Base-by-base conservation (phyloP, 1,140 invertebrate species). In the Philaenus spumarius region DNA sequence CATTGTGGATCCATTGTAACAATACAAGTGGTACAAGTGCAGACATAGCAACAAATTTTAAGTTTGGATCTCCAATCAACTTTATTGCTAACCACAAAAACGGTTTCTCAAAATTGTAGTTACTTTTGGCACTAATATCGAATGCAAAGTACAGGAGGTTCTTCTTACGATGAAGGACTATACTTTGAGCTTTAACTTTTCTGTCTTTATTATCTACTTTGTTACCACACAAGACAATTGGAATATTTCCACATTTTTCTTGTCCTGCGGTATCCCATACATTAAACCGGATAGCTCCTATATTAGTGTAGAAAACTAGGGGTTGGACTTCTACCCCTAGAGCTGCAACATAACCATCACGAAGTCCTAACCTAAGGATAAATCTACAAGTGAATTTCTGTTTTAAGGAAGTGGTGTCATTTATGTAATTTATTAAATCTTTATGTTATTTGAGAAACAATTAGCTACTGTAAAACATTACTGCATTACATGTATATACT, bases 101-200 rank as follows among this genome's bases (percentile, higher is more conserved):
- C 39, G 97, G 97, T 76, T 99, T 99, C 72, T 99, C 97, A 72
- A 99, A 99, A 77, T 99, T 99, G 82, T 99, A 99, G 76, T 99
- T 99, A 69, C 93, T 96, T 74, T 99, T 99, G 12, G 97, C 97
- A 72, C 94, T 97, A 73, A 99, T 98, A 71, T 99, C 97, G 70
- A 99, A 99, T 98, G 78, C 42, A 85, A 83, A 99, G 82, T 99
- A 99, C 93, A 98, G 96, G 56, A 99, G 79, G 74, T 99, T 99
- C 84, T 99, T 99, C 83, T 99, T 99, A 66, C 97, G 84, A 73
- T 99, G 97, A 74, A 99, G 99, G 5, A 97, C 93, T 70, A 99
- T 99, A 66, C 91, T 90, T 80, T 99, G 99, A 19, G 97, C 97
- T 78, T 99, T 99, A 34, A 99, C 97, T 85, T 99, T 99, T 66